phyloP scores from a whole-genome alignment of 2,113 vertebrate genomes.

The Calonectris borealis region DNA sequence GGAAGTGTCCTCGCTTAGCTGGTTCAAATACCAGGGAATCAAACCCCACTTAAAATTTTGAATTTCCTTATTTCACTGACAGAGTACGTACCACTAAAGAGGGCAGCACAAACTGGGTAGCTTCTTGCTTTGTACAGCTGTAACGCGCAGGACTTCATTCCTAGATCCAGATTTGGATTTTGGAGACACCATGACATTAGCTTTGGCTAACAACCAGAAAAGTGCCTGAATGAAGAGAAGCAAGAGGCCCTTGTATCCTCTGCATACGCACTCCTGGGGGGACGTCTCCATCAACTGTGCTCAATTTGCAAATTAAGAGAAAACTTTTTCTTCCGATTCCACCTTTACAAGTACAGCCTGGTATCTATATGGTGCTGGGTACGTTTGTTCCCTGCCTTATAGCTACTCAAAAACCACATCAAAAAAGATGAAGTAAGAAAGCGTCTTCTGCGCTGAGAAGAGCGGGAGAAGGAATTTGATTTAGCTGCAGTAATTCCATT shows the following conservation, averaged over 20 bases:
- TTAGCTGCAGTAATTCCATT: background rate
- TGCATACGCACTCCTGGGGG: background rate
- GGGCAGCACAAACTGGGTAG: background rate
- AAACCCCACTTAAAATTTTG: background rate
- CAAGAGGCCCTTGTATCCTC: background rate
- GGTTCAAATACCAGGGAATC: background rate
- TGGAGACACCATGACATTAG: background rate
- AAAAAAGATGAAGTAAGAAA: background rate
- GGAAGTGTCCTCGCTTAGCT: background rate
- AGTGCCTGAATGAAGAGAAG: background rate
- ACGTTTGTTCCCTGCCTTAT: background rate
- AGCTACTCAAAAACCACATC: fast-evolving
- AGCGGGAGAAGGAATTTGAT: background rate
- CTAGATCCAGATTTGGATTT: background rate
- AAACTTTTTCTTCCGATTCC: background rate
- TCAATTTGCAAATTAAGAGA: background rate
- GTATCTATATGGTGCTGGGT: background rate
- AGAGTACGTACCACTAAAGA: background rate
- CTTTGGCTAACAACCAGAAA: background rate
- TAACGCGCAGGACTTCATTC: fast-evolving
- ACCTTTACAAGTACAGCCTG: background rate
- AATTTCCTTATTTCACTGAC: background rate
- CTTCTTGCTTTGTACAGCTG: background rate
- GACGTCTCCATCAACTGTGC: background rate
- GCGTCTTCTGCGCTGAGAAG: background rate